These are phyloP conservation scores for Peribatodes rhomboidaria DNA, from an alignment of 2,888 invertebrate genomes.

Conservation along the genomic window DNA sequence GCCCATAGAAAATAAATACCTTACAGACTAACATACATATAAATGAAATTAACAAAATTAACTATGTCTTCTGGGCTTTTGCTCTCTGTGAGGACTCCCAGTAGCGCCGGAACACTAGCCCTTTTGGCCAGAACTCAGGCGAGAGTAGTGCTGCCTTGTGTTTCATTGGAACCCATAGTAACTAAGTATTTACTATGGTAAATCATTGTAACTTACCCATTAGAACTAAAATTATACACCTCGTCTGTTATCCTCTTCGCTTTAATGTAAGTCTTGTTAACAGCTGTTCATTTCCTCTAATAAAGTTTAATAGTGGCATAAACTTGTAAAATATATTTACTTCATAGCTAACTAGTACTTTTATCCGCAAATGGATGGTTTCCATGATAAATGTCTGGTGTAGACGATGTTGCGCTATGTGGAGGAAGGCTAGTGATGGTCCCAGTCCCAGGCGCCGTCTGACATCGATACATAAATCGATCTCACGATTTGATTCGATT, in stretches of 20 bases:
- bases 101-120: too few species aligned
- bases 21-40: too few species aligned
- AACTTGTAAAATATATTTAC: slow-evolving; percentile 46
- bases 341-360: slow-evolving; percentile 58
- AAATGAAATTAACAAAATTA: too few species aligned
- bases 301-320: slow-evolving; percentile 40
- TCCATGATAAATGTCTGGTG: slow-evolving; percentile 53
- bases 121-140: too few species aligned
- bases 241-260: background rate
- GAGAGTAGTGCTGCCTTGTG: too few species aligned
- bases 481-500: slow-evolving; percentile 72
- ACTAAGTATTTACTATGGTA: too few species aligned
- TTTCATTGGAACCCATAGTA: too few species aligned
- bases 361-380: slow-evolving; percentile 66
- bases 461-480: slow-evolving; percentile 78
- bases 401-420: slow-evolving; percentile 16
- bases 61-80: too few species aligned
- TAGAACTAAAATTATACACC: slow-evolving; percentile 5
- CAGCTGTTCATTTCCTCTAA: slow-evolving; percentile 47
- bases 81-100: too few species aligned
- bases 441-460: slow-evolving; percentile 60
- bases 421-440: slow-evolving; percentile 45
- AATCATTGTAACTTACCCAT: too few species aligned
- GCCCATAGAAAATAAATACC: too few species aligned
- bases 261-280: slow-evolving; percentile 24